Conservation (phyloP, 1,140 invertebrate species). For the Neodiprion fabricii region DNA sequence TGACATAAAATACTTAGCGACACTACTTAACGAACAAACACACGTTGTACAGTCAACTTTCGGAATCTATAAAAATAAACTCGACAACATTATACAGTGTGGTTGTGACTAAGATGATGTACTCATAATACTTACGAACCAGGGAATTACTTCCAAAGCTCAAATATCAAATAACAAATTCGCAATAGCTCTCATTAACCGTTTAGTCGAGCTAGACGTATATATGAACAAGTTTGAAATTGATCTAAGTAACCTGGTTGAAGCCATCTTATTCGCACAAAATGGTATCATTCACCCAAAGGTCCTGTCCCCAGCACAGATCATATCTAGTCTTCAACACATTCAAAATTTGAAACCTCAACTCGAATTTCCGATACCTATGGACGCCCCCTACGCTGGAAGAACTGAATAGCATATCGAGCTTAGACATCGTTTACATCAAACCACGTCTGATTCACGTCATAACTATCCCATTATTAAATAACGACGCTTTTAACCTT, state of each 20-base stretch:
- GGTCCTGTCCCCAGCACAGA: neutral
- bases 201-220: no score
- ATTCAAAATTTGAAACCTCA: neutral
- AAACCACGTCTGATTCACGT: neutral
- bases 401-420: neutral
- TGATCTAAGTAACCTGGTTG: neutral
- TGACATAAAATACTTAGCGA: no score
- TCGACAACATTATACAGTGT: no score
- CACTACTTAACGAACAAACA: no score
- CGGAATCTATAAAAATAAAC: no score
- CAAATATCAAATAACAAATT: no score
- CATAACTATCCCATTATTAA: neutral
- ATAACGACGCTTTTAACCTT: neutral
- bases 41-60: no score
- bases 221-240: neutral
- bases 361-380: neutral
- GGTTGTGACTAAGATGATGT: no score
- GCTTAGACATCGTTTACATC: neutral
- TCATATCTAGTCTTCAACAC: neutral
- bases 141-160: no score
- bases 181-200: no score
- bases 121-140: no score
- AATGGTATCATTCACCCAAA: neutral
- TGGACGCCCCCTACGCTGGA: neutral
- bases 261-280: neutral